Percentiles rank a stretch among this genome's conserved stretches.
Conservation (phyloP, 2,113 vertebrate genomes). For the Gallinago undulata region DNA sequence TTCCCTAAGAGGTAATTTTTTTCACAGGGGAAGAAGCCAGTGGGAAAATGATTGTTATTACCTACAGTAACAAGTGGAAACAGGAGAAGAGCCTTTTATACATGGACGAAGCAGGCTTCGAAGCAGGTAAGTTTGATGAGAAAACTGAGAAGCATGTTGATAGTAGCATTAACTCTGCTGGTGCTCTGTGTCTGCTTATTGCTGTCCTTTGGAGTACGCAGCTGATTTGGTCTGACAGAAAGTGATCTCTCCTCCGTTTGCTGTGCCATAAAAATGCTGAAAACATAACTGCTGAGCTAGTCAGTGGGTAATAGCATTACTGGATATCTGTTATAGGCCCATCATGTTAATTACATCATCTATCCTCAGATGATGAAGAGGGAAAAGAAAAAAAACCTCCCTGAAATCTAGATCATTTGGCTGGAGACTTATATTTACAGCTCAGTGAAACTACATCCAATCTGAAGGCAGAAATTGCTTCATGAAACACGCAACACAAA, state of each 20-base stretch:
- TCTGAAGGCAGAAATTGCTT: neutral
- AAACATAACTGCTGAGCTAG: constrained; percentile 65
- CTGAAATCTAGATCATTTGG: neutral
- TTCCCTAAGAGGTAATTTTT: neutral
- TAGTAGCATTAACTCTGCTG: constrained; percentile 25
- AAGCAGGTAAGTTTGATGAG: neutral
- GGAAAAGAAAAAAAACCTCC: neutral
- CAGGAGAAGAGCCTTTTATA: neutral
- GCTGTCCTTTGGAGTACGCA: constrained; percentile 1
- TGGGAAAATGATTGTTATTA: neutral
- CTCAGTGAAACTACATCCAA: neutral
- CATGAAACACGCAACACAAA: neutral
- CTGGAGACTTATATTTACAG: neutral
- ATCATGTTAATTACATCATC: neutral
- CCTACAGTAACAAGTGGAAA: neutral
- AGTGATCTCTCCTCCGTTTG: constrained; percentile 12
- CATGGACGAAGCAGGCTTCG: neutral
- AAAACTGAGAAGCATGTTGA: neutral
- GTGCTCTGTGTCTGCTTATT: neutral
- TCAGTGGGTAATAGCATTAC: constrained; percentile 28
- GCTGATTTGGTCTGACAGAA: constrained; percentile 53
- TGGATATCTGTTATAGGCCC: neutral
- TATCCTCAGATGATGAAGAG: neutral
- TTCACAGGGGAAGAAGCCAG: neutral
- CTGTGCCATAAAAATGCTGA: constrained; percentile 63